Conservation (phyloP, 2,113 vertebrate species). For the Nanger granti region DNA sequence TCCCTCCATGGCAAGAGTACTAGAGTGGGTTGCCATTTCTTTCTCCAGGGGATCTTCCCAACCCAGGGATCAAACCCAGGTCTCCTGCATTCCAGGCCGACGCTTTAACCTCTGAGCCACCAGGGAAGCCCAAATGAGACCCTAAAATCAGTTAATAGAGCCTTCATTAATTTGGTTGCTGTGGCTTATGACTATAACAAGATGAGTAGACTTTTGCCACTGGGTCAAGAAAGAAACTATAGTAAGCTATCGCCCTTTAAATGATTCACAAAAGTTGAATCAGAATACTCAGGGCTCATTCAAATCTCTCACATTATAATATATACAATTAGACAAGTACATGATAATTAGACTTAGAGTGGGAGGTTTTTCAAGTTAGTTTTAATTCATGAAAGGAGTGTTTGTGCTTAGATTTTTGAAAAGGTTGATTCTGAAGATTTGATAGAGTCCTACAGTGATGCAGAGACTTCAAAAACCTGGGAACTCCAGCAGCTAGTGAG, state of each 20-base stretch:
- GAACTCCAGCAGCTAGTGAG: neutral
- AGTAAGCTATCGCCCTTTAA: neutral
- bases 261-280: neutral
- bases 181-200: neutral
- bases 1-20: no score
- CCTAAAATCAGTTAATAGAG: neutral
- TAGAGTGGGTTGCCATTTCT: no score
- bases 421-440: neutral
- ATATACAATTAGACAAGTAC: neutral
- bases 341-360: neutral
- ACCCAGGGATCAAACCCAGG: no score
- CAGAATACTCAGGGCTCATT: neutral
- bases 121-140: neutral
- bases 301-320: neutral
- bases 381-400: neutral
- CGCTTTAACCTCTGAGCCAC: no score
- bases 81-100: no score
- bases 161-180: neutral
- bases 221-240: neutral
- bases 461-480: neutral
- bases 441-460: neutral
- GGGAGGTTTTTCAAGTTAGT: neutral
- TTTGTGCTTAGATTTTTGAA: neutral
- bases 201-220: neutral
- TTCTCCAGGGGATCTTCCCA: no score